Base-by-base conservation (phyloP, 2,113 vertebrate species). In the Callithrix jacchus region DNA sequence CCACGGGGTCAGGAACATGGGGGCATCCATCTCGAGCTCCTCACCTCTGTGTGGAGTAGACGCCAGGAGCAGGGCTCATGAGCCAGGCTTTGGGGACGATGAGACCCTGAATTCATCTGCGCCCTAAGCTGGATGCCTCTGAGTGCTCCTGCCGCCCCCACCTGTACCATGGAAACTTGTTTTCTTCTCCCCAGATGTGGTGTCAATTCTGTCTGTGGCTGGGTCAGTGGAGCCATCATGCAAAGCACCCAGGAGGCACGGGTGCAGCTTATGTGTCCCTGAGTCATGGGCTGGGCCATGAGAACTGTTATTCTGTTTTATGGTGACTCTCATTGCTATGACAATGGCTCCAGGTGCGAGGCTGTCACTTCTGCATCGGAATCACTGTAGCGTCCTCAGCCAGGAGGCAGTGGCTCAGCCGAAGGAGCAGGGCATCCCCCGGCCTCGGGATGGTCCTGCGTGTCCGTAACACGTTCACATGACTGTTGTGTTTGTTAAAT, bases 401-500 rank as follows among this genome's bases (percentile, higher is more conserved):
- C 52, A 45, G 3, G 18, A 52, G 1, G 42, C 71, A 30, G n/a
- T 8, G 1, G 0, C 83, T 20, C 40, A 5, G 35, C 30, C 20
- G 3, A 27, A 8, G 5, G 74, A 64, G 12, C 61, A 64, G 61
- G 93, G 79, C 61, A 8, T 1, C 87, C 97, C 89, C 82, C 68
- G 11, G 82, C 79, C 17, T 68, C 40, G 2, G 45, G 12, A 0
- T 64, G 0, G 84, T 23, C 40, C 30, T 56, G 30, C 10, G 42
- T 58, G 68, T 94, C 83, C 82, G 88, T 49, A 7, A 97, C 98
- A 96, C n/a, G 23, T 94, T 97, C 84, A 42, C 35, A 81, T 98
- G 82, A 83, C 89, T 92, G 66, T 45, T 87, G 86, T 97, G 95
- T 97, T 98, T 98, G 97, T 93, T 87, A 93, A 87, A 97, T 97